Conservation (phyloP, 2,797 vertebrate species). For the Streptopelia turtur region DNA sequence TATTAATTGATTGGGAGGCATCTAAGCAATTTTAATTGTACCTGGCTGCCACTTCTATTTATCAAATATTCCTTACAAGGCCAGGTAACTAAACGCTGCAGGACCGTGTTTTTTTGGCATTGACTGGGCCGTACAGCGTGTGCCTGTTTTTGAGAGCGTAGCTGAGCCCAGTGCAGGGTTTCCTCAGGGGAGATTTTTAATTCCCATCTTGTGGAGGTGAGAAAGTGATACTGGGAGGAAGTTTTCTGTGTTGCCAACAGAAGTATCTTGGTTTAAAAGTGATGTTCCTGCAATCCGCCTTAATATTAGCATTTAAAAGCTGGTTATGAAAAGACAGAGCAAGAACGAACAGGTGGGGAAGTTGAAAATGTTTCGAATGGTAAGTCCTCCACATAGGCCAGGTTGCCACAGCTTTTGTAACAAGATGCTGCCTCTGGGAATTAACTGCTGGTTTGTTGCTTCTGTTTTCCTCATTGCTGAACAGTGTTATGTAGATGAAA, state of each 20-base stretch:
- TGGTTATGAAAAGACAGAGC: neutral
- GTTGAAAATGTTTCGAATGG: neutral
- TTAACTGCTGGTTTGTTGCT: neutral
- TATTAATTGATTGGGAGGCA: neutral
- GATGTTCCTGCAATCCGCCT: neutral
- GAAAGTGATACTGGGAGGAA: neutral
- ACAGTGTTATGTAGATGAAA: neutral
- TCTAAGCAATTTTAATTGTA: neutral
- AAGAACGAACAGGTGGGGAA: neutral
- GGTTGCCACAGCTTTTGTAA: neutral
- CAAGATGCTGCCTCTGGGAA: neutral
- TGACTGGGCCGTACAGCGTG: rapidly evolving
- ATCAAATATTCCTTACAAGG: neutral
- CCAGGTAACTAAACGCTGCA: neutral
- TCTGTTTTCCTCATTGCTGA: neutral
- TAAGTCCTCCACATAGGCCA: neutral
- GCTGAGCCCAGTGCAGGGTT: neutral
- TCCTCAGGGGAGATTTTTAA: neutral
- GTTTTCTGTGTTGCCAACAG: neutral
- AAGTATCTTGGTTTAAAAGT: neutral
- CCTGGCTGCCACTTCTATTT: neutral
- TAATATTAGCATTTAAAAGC: neutral
- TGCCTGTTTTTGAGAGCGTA: neutral
- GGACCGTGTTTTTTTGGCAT: neutral
- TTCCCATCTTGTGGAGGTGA: neutral